Evolutionary conservation across 1,140 invertebrate species (phyloP).

Genomic region (Cotesia typhae): DNA sequence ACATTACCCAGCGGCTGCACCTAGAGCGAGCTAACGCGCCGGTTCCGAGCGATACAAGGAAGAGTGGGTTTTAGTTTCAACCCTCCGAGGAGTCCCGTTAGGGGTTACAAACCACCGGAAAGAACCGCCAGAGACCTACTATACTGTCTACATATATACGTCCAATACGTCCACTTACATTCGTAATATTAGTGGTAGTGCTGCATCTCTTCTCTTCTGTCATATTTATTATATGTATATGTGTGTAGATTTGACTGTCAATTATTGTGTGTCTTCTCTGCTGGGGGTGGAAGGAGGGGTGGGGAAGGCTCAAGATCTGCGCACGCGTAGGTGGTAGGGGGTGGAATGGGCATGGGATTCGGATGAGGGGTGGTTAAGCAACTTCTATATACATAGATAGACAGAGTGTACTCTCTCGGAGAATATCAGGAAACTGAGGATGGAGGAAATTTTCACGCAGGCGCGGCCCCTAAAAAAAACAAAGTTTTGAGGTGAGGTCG

Average conservation of each 20-base stretch:
- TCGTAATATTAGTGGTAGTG: no score
- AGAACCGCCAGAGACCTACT: slow-evolving; percentile 10
- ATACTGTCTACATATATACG: not conserved
- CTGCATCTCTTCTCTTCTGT: no score
- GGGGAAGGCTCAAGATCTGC: slow-evolving; percentile 20
- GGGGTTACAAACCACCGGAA: not conserved
- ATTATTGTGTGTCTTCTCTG: no score
- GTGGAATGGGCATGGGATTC: slow-evolving; percentile 26
- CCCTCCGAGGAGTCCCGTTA: slow-evolving; percentile 15
- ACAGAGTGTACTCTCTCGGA: not conserved
- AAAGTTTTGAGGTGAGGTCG: not conserved
- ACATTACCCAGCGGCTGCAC: slow-evolving; percentile 54
- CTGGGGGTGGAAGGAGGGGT: not conserved
- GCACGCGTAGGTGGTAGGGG: slow-evolving; percentile 12
- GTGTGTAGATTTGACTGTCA: not conserved
- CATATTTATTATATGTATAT: not conserved
- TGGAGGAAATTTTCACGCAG: slow-evolving; percentile 37
- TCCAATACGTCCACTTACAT: no score
- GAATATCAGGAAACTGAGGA: slow-evolving; percentile 16
- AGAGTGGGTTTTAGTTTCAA: slow-evolving; percentile 24
- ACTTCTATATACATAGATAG: no score
- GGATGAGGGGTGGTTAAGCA: not conserved
- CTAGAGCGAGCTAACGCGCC: slow-evolving; percentile 37
- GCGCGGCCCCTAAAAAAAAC: slow-evolving; percentile 15
- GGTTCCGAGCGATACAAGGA: slow-evolving; percentile 5